Evolutionary conservation across 2,888 invertebrate genomes (phyloP), one percentile per base, ranked within the genome.

Genomic region (Brachypterus glaber): DNA sequence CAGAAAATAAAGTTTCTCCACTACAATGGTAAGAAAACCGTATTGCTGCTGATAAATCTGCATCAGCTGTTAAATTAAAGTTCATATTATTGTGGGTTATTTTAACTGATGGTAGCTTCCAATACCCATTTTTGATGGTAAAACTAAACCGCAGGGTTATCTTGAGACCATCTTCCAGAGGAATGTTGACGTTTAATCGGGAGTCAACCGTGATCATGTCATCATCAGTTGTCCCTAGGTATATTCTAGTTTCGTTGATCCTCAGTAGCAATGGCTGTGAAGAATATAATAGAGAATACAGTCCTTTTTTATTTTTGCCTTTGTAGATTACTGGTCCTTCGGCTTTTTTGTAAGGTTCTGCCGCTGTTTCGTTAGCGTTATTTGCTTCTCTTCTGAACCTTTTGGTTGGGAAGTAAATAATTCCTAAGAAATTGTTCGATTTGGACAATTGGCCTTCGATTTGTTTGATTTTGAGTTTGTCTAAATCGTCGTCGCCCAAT

Each of bases 1-100:
- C 60, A 4, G 47, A 45, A 46, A 65, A 66, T 7, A 57, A 39
- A 1, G 57, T 60, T 25, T 49, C 41, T 1, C 64, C 65, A 33
- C 51, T 57, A 41, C 67, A 67, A 37, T 64, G 65, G 43, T 66
- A 72, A n/a, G 70, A 75, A 60, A 63, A 76, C 16, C 52, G 48
- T 13, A 48, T 53, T 5, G 63, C 54, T 2, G 63, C 63, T 26
- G 48, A 46, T 9, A 62, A 51, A 21, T 60, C 52, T 29, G 51
- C 50, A n/a, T 47, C 46, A 0, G 56, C 48, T 2, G 50, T 53
- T 33, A 64, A 50, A 42, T 55, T 57, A 35, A 49, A 53, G 5
- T 49, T 52, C 32, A 39, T 35, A 25, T 48, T 49, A 37, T 37
- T 42, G 26, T 44, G 33, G 17, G 46, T 39, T 3, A 63, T 49